Evolutionary conservation across 1,140 invertebrate species (phyloP).

Genomic region (Procambarus clarkii): DNA sequence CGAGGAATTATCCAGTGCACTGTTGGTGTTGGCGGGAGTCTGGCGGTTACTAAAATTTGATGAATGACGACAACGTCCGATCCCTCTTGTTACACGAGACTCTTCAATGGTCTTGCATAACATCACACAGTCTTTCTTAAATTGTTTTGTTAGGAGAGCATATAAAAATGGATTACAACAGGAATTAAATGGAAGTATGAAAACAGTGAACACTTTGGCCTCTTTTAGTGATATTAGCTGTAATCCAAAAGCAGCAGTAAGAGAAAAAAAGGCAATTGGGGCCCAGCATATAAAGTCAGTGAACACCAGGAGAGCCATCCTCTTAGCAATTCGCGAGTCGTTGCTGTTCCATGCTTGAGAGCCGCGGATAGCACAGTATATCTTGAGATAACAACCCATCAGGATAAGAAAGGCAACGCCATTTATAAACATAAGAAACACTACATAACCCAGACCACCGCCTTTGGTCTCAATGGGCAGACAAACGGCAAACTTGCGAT

Average conservation of each 20-base stretch:
- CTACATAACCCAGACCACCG: slow-evolving; percentile 88
- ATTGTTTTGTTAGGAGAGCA: slow-evolving; percentile 97
- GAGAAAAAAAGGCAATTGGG: slow-evolving; percentile 96
- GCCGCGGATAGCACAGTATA: slow-evolving; percentile 96
- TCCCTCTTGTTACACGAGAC: slow-evolving; percentile 90
- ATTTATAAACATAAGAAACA: slow-evolving; percentile 94
- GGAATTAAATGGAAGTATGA: slow-evolving; percentile 94
- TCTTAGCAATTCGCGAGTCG: slow-evolving; percentile 96
- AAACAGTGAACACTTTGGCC: slow-evolving; percentile 97
- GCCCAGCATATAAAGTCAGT: slow-evolving; percentile 99
- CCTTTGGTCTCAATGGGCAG: slow-evolving; percentile 92
- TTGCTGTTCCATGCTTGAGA: slow-evolving; percentile 97
- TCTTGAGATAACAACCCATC: slow-evolving; percentile 97
- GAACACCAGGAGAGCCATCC: slow-evolving; percentile 97
- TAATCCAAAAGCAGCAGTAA: slow-evolving; percentile 92
- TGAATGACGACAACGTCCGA: slow-evolving; percentile 88
- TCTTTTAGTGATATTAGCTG: slow-evolving; percentile 93
- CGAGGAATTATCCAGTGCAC: slow-evolving; percentile 87
- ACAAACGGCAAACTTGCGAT: slow-evolving; percentile 96
- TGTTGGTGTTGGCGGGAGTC: slow-evolving; percentile 91
- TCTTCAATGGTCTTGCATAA: slow-evolving; percentile 94
- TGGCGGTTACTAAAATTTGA: slow-evolving; percentile 93
- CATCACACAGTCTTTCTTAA: slow-evolving; percentile 97
- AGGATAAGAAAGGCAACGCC: slow-evolving; percentile 94
- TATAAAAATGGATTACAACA: slow-evolving; percentile 98